These are phyloP conservation scores for Amphimedon queenslandica DNA, from an alignment of 37 sponge, comb jelly and placozoan species.

Conservation along the genomic window DNA sequence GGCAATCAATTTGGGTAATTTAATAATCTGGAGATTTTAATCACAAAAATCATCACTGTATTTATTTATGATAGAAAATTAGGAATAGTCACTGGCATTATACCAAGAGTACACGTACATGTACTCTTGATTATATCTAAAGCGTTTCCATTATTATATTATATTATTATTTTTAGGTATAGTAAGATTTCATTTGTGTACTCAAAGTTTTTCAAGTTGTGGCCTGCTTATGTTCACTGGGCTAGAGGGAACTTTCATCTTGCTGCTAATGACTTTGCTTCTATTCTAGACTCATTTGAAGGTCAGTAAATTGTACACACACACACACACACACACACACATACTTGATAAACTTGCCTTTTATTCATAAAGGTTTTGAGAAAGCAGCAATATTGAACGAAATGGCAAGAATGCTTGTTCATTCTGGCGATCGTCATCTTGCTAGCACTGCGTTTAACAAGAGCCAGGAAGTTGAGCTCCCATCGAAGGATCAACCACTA, in stretches of 20 bases:
- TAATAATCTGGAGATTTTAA: too few relatives aligned
- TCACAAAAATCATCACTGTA: too few relatives aligned
- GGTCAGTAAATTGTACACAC: not conserved
- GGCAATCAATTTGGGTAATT: too few relatives aligned
- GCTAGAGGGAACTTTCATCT: slow-evolving; percentile 34
- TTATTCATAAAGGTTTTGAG: slow-evolving; percentile 11
- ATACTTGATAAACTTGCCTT: not conserved
- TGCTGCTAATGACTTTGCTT: slow-evolving; percentile 12
- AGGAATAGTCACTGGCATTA: too few relatives aligned
- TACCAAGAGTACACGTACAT: not conserved
- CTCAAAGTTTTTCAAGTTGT: slow-evolving; percentile 14
- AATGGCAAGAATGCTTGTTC: slow-evolving; percentile 27
- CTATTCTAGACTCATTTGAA: slow-evolving; percentile 4
- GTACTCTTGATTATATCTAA: not conserved
- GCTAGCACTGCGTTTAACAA: slow-evolving; percentile 11
- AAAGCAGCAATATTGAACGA: slow-evolving; percentile 24
- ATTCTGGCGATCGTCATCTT: slow-evolving; percentile 19
- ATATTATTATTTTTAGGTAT: slow-evolving; percentile 14
- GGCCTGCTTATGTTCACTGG: slow-evolving; percentile 59
- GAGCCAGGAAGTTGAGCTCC: not conserved
- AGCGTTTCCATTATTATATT: not conserved
- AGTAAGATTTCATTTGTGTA: not conserved
- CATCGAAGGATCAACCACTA: not conserved
- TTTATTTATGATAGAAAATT: too few relatives aligned
- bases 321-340: not conserved